Evolutionary conservation across 2,888 invertebrate species (phyloP).

Genomic region (Trypoxylon attenuatum): DNA sequence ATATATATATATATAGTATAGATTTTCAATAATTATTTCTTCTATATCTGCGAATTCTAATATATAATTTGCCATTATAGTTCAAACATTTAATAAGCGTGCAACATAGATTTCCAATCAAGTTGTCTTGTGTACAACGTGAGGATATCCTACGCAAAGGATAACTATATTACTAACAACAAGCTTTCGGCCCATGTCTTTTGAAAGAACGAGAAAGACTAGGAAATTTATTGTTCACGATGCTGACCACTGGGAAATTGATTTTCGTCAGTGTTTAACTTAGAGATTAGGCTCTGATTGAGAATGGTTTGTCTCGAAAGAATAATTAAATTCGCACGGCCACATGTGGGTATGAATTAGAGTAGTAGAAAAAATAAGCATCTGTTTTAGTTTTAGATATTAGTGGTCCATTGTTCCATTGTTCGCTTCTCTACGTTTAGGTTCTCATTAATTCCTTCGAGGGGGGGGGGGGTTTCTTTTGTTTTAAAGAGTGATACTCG

Average conservation of each 20-base stretch:
- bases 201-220: constrained; percentile 27
- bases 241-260: constrained; percentile 37
- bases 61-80: constrained; percentile 15
- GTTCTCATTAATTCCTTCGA: constrained; percentile 28
- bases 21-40: constrained; percentile 37
- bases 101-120: constrained; percentile 27
- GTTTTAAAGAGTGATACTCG: constrained; percentile 21
- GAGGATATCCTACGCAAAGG: constrained; percentile 25
- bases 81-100: constrained; percentile 27
- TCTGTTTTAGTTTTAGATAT: constrained; percentile 59
- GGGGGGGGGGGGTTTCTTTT: too few species aligned
- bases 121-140: constrained; percentile 2
- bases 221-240: constrained; percentile 16
- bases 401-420: constrained; percentile 66
- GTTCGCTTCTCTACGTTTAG: constrained; percentile 43
- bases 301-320: constrained; percentile 27
- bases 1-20: constrained; percentile 6
- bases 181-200: constrained; percentile 3
- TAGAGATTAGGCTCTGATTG: constrained; percentile 45
- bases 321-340: constrained; percentile 52
- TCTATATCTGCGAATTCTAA: constrained; percentile 37
- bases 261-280: constrained; percentile 16
- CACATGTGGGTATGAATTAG: constrained; percentile 54
- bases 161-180: too few species aligned
- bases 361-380: constrained; percentile 68